These are phyloP conservation scores for Paracentrotus lividus DNA, from an alignment of 53 echinoderm and acorn worm species.

Conservation along the genomic window DNA sequence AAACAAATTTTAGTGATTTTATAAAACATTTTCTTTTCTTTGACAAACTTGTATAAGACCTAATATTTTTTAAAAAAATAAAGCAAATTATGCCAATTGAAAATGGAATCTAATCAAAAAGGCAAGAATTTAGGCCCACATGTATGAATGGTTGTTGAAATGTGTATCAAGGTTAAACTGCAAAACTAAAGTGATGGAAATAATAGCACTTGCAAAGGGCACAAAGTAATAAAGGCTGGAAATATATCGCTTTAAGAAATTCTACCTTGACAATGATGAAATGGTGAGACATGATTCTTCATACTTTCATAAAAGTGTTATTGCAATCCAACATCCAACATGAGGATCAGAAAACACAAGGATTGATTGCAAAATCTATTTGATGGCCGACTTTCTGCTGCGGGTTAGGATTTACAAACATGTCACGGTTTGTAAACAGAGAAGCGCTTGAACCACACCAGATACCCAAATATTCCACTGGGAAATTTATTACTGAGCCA, in stretches of 20 bases:
- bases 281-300: not conserved
- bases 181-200: too few relatives aligned
- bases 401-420: conserved; percentile 20
- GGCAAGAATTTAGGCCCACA: too few relatives aligned
- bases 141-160: too few relatives aligned
- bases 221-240: too few relatives aligned
- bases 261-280: not conserved
- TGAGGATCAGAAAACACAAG: conserved; percentile 1
- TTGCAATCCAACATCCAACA: not conserved
- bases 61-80: too few relatives aligned
- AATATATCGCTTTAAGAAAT: not conserved
- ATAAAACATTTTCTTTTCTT: too few relatives aligned
- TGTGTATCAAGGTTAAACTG: too few relatives aligned
- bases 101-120: too few relatives aligned
- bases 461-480: not conserved
- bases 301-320: not conserved
- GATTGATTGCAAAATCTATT: not conserved
- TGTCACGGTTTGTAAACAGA: conserved; percentile 24
- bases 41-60: too few relatives aligned
- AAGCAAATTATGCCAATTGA: too few relatives aligned
- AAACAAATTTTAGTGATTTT: too few relatives aligned
- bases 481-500: conserved; percentile 49
- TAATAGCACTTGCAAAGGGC: too few relatives aligned
- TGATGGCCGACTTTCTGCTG: conserved; percentile 6
- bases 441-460: not conserved